Evolutionary conservation across 2,888 invertebrate genomes (phyloP).

Genomic region (Polydesmus complanatus): DNA sequence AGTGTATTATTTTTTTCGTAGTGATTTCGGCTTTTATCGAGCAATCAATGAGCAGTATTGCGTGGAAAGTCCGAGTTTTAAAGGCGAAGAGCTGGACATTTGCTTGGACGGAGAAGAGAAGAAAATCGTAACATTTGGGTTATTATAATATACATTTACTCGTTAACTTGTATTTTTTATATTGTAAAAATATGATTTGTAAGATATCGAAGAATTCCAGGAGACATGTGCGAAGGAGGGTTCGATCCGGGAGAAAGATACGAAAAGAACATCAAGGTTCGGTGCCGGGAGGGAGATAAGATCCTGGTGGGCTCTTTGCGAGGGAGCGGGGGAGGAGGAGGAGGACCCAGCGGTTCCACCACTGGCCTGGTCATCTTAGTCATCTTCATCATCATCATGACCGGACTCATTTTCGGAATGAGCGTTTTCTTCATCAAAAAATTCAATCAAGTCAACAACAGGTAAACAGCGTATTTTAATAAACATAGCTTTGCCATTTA

Average conservation of each 20-base stretch:
- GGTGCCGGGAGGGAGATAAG: constrained; percentile 14
- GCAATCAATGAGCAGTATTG: constrained; percentile 2
- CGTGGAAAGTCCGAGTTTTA: constrained; percentile 14
- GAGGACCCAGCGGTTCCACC: constrained; percentile 5
- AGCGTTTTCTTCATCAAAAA: constrained; percentile 14
- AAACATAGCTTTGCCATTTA: not conserved
- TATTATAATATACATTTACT: not conserved
- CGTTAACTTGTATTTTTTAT: not conserved
- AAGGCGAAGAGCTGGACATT: constrained; percentile 15
- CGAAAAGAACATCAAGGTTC: constrained; percentile 11
- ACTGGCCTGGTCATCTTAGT: constrained; percentile 9
- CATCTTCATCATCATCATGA: constrained; percentile 12
- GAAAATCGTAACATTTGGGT: constrained; percentile 16
- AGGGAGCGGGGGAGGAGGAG: too few relatives aligned
- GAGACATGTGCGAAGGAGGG: constrained; percentile 64
- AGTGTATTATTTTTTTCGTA: not conserved
- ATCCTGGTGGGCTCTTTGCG: constrained; percentile 1
- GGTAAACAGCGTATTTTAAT: not conserved
- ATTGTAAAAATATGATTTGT: not conserved
- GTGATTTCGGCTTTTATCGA: constrained; percentile 16
- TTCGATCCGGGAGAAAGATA: constrained; percentile 13
- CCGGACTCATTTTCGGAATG: constrained; percentile 14
- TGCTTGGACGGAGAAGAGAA: constrained; percentile 14
- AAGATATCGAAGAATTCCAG: constrained; percentile 63
- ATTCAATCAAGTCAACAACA: constrained; percentile 9